A percentile compares a stretch with the other conserved stretches of the same genome.
Evolutionary conservation across 1,140 invertebrate genomes (phyloP).

Genomic region (Achatina immaculata): DNA sequence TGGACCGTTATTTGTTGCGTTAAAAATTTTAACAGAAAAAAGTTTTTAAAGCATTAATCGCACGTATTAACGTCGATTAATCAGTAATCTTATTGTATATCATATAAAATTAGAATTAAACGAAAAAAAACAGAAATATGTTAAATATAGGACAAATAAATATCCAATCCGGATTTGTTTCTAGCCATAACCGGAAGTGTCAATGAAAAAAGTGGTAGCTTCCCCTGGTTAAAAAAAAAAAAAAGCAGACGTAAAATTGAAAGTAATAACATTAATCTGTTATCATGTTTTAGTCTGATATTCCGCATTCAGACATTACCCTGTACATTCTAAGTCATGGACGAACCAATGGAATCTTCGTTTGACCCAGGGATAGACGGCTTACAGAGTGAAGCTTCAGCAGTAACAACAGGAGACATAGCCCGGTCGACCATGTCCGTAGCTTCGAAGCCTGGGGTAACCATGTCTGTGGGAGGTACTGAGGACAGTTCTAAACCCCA

Average conservation of each 20-base stretch:
- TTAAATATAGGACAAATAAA: no score
- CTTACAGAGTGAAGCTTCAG: slow-evolving; percentile 39
- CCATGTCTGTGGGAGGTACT: slow-evolving; percentile 25
- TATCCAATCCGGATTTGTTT: no score
- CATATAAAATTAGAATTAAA: no score
- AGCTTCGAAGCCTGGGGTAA: background rate
- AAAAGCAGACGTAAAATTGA: background rate
- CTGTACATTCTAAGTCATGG: slow-evolving; percentile 38
- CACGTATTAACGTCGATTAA: no score
- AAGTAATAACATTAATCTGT: background rate
- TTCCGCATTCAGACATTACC: background rate
- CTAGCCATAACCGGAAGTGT: background rate
- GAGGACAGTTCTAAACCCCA: slow-evolving; percentile 35
- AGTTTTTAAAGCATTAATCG: no score
- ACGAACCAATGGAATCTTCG: slow-evolving; percentile 57
- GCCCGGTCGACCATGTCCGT: background rate
- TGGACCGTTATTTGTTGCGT: no score
- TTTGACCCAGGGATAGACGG: slow-evolving; percentile 43
- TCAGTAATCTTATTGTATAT: no score
- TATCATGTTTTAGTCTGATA: background rate
- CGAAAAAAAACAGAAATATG: no score
- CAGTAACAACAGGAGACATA: slow-evolving; percentile 24
- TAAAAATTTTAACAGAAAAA: no score
- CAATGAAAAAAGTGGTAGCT: background rate
- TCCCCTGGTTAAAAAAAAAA: background rate